Conservation (phyloP, 2,113 vertebrate species). For the Phocoena phocoena region DNA sequence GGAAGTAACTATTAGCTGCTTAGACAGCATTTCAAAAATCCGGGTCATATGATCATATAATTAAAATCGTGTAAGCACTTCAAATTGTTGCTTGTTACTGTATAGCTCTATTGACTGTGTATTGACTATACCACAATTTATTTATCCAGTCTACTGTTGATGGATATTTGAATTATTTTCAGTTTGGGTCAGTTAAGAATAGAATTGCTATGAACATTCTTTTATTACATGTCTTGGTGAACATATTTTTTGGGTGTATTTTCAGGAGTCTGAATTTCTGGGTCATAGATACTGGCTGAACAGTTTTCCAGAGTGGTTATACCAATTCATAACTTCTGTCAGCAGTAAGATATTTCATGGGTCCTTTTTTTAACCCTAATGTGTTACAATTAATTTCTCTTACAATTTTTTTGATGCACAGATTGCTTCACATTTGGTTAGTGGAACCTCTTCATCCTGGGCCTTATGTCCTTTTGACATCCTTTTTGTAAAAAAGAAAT, state of each 20-base stretch:
- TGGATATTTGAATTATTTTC: slow-evolving; percentile 14
- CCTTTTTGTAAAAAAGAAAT: slow-evolving; percentile 20
- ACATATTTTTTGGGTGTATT: not conserved
- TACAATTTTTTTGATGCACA: not conserved
- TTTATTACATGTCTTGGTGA: not conserved
- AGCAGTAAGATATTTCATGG: not conserved
- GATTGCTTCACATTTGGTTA: not conserved
- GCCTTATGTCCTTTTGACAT: not conserved
- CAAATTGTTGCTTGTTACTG: not conserved
- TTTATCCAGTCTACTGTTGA: not conserved
- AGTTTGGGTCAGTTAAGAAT: not conserved
- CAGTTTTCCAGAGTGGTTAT: not conserved
- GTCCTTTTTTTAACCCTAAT: not conserved
- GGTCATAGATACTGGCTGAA: not conserved
- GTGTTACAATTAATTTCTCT: not conserved
- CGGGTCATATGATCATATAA: not conserved
- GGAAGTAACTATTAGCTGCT: not conserved
- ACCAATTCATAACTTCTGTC: not conserved
- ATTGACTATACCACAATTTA: not conserved
- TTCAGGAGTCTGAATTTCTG: not conserved
- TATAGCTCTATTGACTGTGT: not conserved
- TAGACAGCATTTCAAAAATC: not conserved
- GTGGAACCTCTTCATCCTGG: not conserved
- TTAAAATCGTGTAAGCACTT: slow-evolving; percentile 7
- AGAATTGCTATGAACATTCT: not conserved